Base-by-base conservation (phyloP, 2,888 invertebrate species). In the Tanypteryx hageni region DNA sequence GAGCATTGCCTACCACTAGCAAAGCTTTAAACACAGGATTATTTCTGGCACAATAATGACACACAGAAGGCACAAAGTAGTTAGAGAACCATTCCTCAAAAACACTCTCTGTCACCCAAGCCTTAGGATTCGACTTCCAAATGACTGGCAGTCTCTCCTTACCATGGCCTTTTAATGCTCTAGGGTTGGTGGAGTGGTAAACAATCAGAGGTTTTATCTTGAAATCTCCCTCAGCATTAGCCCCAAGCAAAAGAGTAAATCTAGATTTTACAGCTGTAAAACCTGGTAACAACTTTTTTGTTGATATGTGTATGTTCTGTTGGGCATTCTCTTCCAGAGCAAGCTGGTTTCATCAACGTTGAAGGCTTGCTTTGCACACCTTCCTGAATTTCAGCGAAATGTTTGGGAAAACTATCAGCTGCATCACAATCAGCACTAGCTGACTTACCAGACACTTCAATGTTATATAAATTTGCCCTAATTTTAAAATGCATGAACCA, bases 341-440 rank as follows among this genome's bases (percentile, higher is more conserved):
- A 86, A 3, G 13, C 86, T 59, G 0, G 22, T 85, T 58, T 86
- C 27, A 27, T 86, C 59, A 3, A 61, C 27, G 14, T 92, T 94
- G 92, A 94, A 94, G 92, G 93, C 93, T 92, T 93, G 93, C 86
- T 93, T 93, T 92, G 94, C 92, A 81, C 93, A 85, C 93, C 93
- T 68, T 93, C 93, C 92, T 93, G 92, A 85, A 94, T 93, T 93
- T 22, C n/a, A 76, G 22, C 27, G 27, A 76, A 76, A n/a, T 22
- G 76, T 22, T 27, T 76, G 27, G n/a, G n/a, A 76, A 22, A 76
- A 22, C 27, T 27, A 76, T 76, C 27, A 22, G 76, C 76, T 4
- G 76, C 22, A 8, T 22, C 11, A 0, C 22, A 11, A 22, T 22
- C 76, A 76, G n/a, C 27, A 3, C 76, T 76, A 76, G 22, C 16